phyloP scores from a whole-genome alignment of 2,888 invertebrate genomes.

The Torymus auratus region DNA sequence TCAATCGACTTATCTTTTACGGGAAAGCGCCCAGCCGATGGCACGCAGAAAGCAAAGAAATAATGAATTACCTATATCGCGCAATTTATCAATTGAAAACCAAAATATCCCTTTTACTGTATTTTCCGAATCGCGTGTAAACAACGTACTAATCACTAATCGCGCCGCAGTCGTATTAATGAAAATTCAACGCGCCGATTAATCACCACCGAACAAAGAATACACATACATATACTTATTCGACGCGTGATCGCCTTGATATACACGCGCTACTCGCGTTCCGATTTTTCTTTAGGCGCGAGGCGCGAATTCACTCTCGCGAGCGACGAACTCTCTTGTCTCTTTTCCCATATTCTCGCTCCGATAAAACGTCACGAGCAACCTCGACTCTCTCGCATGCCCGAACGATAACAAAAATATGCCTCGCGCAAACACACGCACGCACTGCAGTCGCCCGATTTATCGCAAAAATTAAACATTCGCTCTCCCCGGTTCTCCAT shows the following conservation, averaged over 20 bases:
- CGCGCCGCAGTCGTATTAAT: slow-evolving; percentile 16
- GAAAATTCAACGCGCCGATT: slow-evolving; percentile 34
- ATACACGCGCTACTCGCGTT: background rate
- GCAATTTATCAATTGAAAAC: background rate
- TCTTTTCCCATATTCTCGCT: no score
- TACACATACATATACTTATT: background rate
- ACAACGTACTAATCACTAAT: slow-evolving; percentile 38
- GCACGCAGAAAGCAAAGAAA: no score
- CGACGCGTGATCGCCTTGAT: no score
- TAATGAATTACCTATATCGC: no score
- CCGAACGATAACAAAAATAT: slow-evolving; percentile 25
- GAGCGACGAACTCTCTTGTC: no score
- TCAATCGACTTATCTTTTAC: no score
- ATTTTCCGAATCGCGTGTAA: slow-evolving; percentile 20
- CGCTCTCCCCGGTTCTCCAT: background rate
- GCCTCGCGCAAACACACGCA: slow-evolving; percentile 17
- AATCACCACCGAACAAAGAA: slow-evolving; percentile 23
- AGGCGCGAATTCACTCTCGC: no score
- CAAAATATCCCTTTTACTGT: no score
- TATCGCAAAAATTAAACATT: no score
- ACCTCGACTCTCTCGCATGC: slow-evolving; percentile 4
- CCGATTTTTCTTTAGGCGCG: slow-evolving; percentile 14
- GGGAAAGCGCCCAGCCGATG: no score
- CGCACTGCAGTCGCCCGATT: background rate
- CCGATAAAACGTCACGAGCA: slow-evolving; percentile 3